Conservation (phyloP, 2,888 invertebrate genomes). For the Neoascia interrupta region DNA sequence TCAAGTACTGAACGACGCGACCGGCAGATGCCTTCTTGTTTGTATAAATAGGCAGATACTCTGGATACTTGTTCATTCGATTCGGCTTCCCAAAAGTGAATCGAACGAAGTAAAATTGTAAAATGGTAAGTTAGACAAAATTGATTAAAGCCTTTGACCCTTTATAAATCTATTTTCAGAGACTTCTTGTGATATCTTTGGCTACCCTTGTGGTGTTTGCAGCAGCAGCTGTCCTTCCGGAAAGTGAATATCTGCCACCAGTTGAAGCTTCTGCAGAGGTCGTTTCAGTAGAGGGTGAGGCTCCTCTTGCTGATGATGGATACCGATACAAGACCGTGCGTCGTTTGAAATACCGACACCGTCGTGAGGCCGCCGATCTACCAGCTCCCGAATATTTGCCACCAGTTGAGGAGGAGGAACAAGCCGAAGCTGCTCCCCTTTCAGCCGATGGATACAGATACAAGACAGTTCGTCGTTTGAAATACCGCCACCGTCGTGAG, state of each 20-base stretch:
- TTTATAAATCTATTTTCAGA: conserved; percentile 1
- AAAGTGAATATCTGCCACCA: conserved; percentile 72
- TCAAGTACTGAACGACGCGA: neutral
- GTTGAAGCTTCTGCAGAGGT: conserved; percentile 59
- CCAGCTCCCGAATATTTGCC: conserved; percentile 72
- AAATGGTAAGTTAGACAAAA: conserved; percentile 27
- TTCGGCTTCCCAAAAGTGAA: neutral
- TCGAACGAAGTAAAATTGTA: conserved; percentile 16
- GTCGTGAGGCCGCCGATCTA: conserved; percentile 71
- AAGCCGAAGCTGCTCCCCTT: conserved; percentile 46
- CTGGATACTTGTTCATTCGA: conserved; percentile 15
- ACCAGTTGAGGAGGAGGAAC: conserved; percentile 58
- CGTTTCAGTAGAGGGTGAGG: neutral
- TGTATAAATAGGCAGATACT: conserved; percentile 37
- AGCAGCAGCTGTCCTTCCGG: conserved; percentile 71
- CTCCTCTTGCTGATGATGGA: too few relatives aligned
- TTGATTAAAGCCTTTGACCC: neutral
- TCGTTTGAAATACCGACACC: conserved; percentile 67
- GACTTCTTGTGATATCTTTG: conserved; percentile 21
- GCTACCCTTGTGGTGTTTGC: conserved; percentile 15
- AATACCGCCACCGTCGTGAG: conserved; percentile 72
- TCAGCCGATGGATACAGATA: conserved; percentile 76
- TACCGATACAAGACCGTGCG: conserved; percentile 71
- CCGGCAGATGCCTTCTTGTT: neutral
- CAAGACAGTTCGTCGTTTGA: conserved; percentile 74